These are phyloP conservation scores for Paramormyrops hopkinsi DNA, from an alignment of 2,797 vertebrate genomes.

Conservation along the genomic window DNA sequence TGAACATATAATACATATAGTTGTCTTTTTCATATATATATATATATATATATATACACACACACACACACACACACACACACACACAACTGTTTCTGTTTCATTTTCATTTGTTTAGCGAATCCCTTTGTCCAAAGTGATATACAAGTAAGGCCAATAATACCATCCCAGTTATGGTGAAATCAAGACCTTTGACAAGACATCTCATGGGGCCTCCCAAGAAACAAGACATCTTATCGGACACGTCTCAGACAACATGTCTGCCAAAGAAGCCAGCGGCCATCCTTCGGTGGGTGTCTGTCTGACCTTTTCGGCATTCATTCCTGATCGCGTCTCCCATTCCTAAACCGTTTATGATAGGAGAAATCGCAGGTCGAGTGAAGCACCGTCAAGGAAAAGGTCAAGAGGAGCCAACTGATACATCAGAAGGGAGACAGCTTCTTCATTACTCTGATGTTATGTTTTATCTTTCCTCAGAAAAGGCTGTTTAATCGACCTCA, in stretches of 20 bases:
- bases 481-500: conserved; percentile 36
- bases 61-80: no score
- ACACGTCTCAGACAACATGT: conserved; percentile 49
- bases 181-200: neutral
- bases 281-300: conserved; percentile 49
- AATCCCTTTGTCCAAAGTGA: neutral
- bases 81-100: neutral
- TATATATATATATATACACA: neutral
- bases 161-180: neutral
- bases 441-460: conserved; percentile 52
- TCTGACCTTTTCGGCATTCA: conserved; percentile 75
- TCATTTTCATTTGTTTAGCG: neutral
- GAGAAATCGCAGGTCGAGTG: conserved; percentile 63
- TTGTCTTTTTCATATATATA: neutral
- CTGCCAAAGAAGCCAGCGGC: conserved; percentile 38
- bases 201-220: neutral
- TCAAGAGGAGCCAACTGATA: conserved; percentile 42
- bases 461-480: conserved; percentile 40
- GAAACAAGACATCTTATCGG: conserved; percentile 34
- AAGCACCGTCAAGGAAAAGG: conserved; percentile 65
- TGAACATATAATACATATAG: neutral
- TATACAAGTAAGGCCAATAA: neutral
- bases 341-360: conserved; percentile 62
- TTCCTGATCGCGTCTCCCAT: conserved; percentile 63
- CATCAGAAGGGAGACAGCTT: conserved; percentile 39